phyloP scores from a whole-genome alignment of 2,888 invertebrate genomes.

The Amphipyra tragopoginis region DNA sequence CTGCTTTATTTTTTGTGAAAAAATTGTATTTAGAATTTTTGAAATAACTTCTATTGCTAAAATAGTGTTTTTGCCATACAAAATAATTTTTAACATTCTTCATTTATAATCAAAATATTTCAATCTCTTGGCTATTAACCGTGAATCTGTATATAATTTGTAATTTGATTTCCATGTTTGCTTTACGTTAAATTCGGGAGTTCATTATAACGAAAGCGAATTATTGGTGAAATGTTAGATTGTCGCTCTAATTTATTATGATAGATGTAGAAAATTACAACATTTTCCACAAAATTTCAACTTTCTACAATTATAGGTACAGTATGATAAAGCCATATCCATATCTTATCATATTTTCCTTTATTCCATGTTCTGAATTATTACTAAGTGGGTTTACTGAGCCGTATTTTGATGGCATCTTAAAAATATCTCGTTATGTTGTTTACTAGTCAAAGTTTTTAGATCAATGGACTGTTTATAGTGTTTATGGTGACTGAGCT shows the following conservation, averaged over 20 bases:
- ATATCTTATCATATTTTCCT: background rate
- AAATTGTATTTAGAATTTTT: too few relatives aligned
- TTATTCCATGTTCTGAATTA: background rate
- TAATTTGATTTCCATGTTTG: constrained; percentile 30
- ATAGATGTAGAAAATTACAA: constrained; percentile 18
- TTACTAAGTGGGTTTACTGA: constrained; percentile 6
- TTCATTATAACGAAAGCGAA: background rate
- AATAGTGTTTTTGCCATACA: too few relatives aligned
- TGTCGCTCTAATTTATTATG: constrained; percentile 5
- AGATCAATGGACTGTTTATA: constrained; percentile 15
- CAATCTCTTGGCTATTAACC: too few relatives aligned
- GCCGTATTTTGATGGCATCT: constrained; percentile 12
- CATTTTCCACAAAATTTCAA: constrained; percentile 7
- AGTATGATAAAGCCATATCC: background rate
- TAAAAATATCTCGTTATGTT: constrained; percentile 38
- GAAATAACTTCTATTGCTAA: too few relatives aligned
- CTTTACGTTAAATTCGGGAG: constrained; percentile 10
- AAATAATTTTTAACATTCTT: too few relatives aligned
- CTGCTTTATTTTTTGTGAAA: too few relatives aligned
- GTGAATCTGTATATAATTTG: constrained; percentile 22
- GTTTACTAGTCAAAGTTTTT: constrained; percentile 43
- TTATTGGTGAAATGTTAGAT: constrained; percentile 12
- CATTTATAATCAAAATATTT: too few relatives aligned
- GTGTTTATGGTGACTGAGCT: constrained; percentile 23
- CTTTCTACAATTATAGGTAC: too few relatives aligned